phyloP scores from a whole-genome alignment of 2,113 vertebrate species.

The Spea multiplicata region DNA sequence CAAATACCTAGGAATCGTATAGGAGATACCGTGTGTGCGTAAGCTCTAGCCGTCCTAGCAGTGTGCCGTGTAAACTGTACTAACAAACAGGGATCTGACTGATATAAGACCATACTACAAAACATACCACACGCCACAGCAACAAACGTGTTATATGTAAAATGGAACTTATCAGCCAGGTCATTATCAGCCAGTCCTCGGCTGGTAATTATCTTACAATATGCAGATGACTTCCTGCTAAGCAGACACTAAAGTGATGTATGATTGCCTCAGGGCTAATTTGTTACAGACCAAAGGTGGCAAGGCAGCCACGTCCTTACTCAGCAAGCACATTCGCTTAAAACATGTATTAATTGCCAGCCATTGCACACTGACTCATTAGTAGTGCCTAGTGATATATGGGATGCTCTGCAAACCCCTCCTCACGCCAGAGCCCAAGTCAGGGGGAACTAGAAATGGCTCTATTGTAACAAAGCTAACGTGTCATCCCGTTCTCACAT shows the following conservation, averaged over 20 bases:
- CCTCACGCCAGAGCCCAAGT: background rate
- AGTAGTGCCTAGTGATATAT: background rate
- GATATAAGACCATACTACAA: background rate
- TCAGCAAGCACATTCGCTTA: constrained; percentile 3
- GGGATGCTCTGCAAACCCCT: background rate
- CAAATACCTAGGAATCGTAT: too few relatives aligned
- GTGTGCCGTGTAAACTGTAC: background rate
- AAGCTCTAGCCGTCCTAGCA: too few relatives aligned
- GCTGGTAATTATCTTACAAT: constrained; percentile 13
- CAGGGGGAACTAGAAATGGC: background rate
- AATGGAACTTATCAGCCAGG: constrained; percentile 1
- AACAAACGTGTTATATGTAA: background rate
- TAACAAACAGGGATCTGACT: background rate
- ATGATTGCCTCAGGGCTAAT: constrained; percentile 7
- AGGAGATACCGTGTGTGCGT: too few relatives aligned
- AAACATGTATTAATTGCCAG: constrained; percentile 1
- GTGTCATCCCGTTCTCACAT: too few relatives aligned
- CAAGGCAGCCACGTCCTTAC: constrained; percentile 7
- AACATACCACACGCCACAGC: background rate
- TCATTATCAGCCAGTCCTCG: background rate
- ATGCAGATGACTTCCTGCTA: constrained; percentile 13
- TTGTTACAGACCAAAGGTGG: constrained; percentile 13
- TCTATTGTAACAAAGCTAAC: background rate
- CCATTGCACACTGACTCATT: background rate
- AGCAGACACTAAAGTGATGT: constrained; percentile 12